Evolutionary conservation across 2,797 vertebrate species (phyloP), one percentile per base, ranked within the genome.

Genomic region (Oophaga sylvatica): DNA sequence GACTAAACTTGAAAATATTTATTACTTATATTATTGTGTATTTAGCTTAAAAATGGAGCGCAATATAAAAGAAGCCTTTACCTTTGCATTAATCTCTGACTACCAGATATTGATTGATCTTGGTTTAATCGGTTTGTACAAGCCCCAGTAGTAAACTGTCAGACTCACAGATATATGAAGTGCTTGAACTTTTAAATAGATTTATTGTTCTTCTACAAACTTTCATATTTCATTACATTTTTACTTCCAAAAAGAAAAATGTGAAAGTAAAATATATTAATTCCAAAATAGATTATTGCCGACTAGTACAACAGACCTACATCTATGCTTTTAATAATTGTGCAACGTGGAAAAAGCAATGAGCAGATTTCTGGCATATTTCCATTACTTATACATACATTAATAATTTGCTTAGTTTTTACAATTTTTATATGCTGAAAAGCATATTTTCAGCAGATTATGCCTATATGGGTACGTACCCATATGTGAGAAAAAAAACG

Each of bases 41-140:
- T 29, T 84, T 62, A 62, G 63, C 22, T 29, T 87, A 48, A 71
- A 83, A 59, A 57, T 71, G 31, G 48, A 29, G 29, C 73, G 19
- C 56, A 88, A 65, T 80, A 35, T 53, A 80, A 48, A 84, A n/a
- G 56, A 48, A 80, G 81, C 73, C 76, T 84, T 88, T 88, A 80
- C 56, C 81, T 83, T 88, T 81, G 75, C 81, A 88, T 75, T 76
- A 73, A 60, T 56, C 77, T 80, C 31, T 53, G 70, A 88, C 81
- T 80, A 71, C 68, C 67, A 80, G 59, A 88, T 80, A 88, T 88
- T 88, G 87, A 88, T 70, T 88, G 67, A 88, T 88, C 87, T 84
- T 26, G 56, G 76, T 88, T 81, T 88, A 88, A 81, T 85, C 60
- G 85, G 80, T 88, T 85, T 85, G 59, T 70, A 65, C 78, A 81